Evolutionary conservation across 37 sponge, comb jelly and placozoan species (phyloP).

Genomic region (Trichoplax adhaerens): DNA sequence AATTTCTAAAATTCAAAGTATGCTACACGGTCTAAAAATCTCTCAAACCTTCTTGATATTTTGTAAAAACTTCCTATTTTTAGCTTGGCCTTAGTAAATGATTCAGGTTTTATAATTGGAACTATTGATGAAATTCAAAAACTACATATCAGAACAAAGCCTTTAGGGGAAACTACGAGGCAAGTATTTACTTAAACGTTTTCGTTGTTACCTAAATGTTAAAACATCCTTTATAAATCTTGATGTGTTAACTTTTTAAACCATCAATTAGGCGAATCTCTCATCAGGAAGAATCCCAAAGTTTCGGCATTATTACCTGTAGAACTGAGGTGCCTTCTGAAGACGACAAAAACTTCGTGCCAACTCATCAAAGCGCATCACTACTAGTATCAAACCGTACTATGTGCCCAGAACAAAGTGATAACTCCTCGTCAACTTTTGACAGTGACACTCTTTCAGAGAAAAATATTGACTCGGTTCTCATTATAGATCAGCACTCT

Average conservation of each 20-base stretch:
- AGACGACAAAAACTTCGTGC: too few relatives aligned
- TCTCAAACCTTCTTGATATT: too few relatives aligned
- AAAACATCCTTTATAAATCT: background rate
- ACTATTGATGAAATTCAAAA: constrained; percentile 86
- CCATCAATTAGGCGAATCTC: constrained; percentile 30
- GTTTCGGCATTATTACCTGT: constrained; percentile 31
- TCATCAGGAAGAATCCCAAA: constrained; percentile 37
- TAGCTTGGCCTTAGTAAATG: constrained; percentile 62
- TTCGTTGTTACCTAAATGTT: background rate
- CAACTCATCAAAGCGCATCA: background rate
- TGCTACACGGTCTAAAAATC: too few relatives aligned
- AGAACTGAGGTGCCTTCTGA: background rate
- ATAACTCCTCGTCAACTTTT: background rate
- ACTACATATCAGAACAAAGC: constrained; percentile 73
- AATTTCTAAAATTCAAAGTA: too few relatives aligned
- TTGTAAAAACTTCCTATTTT: background rate
- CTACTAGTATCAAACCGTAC: constrained; percentile 9
- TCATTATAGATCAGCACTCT: constrained; percentile 36
- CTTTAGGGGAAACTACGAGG: constrained; percentile 58
- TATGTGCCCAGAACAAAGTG: constrained; percentile 3
- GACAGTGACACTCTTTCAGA: constrained; percentile 3
- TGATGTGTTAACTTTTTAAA: background rate
- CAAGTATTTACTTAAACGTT: background rate
- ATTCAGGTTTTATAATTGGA: constrained; percentile 53
- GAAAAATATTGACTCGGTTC: constrained; percentile 25